Evolutionary conservation across 2,888 invertebrate genomes (phyloP).

Genomic region (Proisotoma minuta): DNA sequence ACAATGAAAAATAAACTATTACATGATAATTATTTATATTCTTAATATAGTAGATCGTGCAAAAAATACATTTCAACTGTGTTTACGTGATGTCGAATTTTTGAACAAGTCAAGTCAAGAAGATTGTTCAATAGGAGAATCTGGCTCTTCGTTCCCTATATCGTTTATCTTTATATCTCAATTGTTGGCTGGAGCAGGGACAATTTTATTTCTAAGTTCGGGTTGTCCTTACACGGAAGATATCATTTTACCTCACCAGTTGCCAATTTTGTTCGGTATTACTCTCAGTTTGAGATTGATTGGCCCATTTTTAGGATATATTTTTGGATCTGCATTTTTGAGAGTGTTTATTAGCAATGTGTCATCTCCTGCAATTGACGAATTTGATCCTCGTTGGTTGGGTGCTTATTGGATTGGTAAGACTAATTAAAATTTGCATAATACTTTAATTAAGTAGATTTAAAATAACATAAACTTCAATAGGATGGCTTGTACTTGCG

Average conservation of each 20-base stretch:
- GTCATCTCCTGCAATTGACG: constrained; percentile 49
- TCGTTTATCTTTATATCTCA: constrained; percentile 63
- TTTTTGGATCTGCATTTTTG: constrained; percentile 50
- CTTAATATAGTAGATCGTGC: not conserved
- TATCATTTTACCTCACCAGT: constrained; percentile 62
- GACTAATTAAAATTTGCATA: not conserved
- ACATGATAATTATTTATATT: not conserved
- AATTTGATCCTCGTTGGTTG: constrained; percentile 55
- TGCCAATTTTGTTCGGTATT: constrained; percentile 60
- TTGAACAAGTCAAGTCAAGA: constrained; percentile 40
- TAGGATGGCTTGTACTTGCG: constrained; percentile 34
- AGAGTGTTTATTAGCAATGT: constrained; percentile 49
- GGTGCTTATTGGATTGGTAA: constrained; percentile 58
- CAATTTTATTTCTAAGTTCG: constrained; percentile 62
- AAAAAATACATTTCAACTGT: constrained; percentile 11
- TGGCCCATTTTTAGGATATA: constrained; percentile 50
- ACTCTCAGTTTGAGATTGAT: constrained; percentile 48
- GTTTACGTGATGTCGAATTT: constrained; percentile 9
- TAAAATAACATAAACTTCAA: not conserved
- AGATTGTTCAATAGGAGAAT: constrained; percentile 52
- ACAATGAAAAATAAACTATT: not conserved
- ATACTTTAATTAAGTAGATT: not conserved
- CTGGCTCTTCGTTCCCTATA: constrained; percentile 56
- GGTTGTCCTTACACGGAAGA: constrained; percentile 67
- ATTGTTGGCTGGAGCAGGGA: constrained; percentile 64